These are phyloP conservation scores for Amphipyra tragopoginis DNA, from an alignment of 2,888 invertebrate species.

Conservation along the genomic window DNA sequence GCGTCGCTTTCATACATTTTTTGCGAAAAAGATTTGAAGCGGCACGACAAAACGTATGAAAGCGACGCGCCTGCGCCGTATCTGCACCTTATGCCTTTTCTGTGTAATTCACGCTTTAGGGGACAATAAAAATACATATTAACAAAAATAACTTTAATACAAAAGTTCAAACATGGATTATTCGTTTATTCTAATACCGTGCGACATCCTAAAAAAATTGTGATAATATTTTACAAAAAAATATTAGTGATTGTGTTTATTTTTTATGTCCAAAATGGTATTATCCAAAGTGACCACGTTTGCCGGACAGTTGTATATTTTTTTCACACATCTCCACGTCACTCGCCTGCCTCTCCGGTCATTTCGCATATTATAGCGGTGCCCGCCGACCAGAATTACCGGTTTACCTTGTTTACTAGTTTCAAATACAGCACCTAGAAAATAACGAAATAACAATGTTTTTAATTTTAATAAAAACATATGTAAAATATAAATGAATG, in stretches of 20 bases:
- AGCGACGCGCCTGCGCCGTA: no score
- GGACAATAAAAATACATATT: no score
- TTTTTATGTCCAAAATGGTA: constrained; percentile 5
- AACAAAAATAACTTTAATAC: no score
- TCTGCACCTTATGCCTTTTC: no score
- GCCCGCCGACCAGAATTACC: constrained; percentile 21
- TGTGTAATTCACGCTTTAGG: no score
- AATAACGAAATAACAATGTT: not conserved
- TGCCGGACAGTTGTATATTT: constrained; percentile 25
- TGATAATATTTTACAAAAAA: not conserved
- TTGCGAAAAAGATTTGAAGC: no score
- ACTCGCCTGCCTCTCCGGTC: constrained; percentile 25
- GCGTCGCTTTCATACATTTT: no score
- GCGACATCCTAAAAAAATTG: not conserved
- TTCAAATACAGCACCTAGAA: constrained; percentile 25
- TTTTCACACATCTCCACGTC: constrained; percentile 31
- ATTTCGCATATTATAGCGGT: constrained; percentile 31
- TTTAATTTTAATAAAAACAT: no score
- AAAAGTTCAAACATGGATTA: no score
- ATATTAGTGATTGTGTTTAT: constrained; percentile 32
- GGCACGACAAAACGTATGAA: no score
- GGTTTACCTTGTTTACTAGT: constrained; percentile 31
- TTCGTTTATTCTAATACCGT: no score
- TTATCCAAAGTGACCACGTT: constrained; percentile 25
- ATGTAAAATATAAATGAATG: not conserved